Evolutionary conservation across 2,888 invertebrate genomes (phyloP), one percentile per base, ranked within the genome.

Genomic region (Drosophila bunnanda): DNA sequence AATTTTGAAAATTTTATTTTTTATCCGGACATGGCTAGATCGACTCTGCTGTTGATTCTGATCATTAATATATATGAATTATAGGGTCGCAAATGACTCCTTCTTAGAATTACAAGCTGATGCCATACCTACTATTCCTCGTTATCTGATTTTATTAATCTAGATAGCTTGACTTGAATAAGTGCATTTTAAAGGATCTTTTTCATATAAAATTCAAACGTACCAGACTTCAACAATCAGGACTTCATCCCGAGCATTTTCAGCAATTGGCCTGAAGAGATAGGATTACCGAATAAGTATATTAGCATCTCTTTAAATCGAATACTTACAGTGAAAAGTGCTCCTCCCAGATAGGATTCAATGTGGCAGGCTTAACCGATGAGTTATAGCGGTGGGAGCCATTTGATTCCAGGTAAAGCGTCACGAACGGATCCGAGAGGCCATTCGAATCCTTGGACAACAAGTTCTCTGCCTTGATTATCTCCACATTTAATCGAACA

Each of bases 371-470:
- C 92, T 98, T 98, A 22, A 99, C 98, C 0, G 97, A 97, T 1
- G 99, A 98, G 82, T 97, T 97, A 89, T 96, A 97, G 71, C 96
- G 94, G 87, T 96, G 95, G 2, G 96, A 94, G 4, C 95, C 94
- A 72, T 95, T 95, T 1, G 96, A 96, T 90, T 96, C 95, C 77
- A 97, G 93, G 91, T 95, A 97, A 89, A 99, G 94, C 76, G 98
- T 98, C 65, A 99, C 98, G 92, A 98, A 99, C 0, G 99, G 99
- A 93, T 99, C 99, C 85, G 98, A 98, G 78, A 98, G 94, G n/a
- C 99, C 97, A 90, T 96, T 97, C 0, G 97, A 95, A 92, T 97
- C 97, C 92, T 97, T 97, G 22, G 97, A 95, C 72, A 95, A 94
- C 46, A 97, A 92, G 84, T 97, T 97, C 93, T 97, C 97, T 2